Conservation (phyloP, 2,797 vertebrate genomes). For the Micropoecilia bifurca region DNA sequence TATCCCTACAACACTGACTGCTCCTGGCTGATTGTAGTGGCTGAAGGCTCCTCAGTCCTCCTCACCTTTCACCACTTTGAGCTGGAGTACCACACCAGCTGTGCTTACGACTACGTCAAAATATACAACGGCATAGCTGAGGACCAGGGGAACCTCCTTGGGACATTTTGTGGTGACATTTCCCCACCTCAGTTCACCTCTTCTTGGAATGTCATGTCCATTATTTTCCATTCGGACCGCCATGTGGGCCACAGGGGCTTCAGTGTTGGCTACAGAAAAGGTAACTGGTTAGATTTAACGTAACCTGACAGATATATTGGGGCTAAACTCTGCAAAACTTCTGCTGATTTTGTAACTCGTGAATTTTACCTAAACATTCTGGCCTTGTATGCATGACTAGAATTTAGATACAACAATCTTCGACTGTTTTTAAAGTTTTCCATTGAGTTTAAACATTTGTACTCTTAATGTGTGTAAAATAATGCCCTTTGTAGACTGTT, state of each 20-base stretch:
- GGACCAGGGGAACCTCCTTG: conserved; percentile 93
- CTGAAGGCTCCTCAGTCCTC: conserved; percentile 92
- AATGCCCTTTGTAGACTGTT: neutral
- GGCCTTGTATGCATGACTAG: neutral
- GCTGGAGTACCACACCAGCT: conserved; percentile 90
- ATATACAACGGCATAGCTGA: conserved; percentile 92
- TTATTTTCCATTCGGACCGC: conserved; percentile 94
- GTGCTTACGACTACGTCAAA: conserved; percentile 94
- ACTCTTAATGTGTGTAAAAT: neutral
- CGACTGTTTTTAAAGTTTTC: neutral
- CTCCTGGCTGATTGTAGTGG: conserved; percentile 94
- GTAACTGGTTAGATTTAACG: conserved; percentile 70
- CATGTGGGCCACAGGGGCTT: conserved; percentile 93
- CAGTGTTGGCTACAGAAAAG: conserved; percentile 90
- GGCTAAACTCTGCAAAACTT: conserved; percentile 15
- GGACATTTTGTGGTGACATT: conserved; percentile 90
- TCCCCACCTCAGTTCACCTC: conserved; percentile 92
- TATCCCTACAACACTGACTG: conserved; percentile 95
- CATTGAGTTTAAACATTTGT: neutral
- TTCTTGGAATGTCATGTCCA: conserved; percentile 95
- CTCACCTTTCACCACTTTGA: conserved; percentile 94
- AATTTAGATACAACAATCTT: neutral
- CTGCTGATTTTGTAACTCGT: conserved; percentile 4
- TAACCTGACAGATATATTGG: conserved; percentile 25
- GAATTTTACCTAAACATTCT: conserved; percentile 8